A percentile compares a stretch with the other conserved stretches of the same genome.
These are phyloP conservation scores for Monochamus alternatus DNA, from an alignment of 2,888 invertebrate genomes.

Conservation along the genomic window DNA sequence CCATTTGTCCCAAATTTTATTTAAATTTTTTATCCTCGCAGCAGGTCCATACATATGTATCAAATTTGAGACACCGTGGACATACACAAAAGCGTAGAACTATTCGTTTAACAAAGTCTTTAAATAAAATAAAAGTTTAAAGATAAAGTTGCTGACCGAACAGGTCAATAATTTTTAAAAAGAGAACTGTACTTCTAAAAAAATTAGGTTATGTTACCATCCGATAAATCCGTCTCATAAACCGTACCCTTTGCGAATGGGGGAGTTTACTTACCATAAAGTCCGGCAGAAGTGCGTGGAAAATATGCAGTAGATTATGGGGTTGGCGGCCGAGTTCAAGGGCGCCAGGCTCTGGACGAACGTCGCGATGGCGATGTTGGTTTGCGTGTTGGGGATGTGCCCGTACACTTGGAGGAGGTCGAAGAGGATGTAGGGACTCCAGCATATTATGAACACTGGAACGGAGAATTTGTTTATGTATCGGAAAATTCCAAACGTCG, in stretches of 20 bases:
- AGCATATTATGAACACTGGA: slow-evolving; percentile 93
- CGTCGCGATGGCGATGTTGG: slow-evolving; percentile 88
- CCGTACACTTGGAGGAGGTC: slow-evolving; percentile 92
- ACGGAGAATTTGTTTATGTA: slow-evolving; percentile 53
- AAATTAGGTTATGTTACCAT: too few relatives aligned
- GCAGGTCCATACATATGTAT: too few relatives aligned
- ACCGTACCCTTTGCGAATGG: background rate
- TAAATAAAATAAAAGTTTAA: slow-evolving; percentile 1
- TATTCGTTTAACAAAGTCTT: too few relatives aligned
- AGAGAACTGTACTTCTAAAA: background rate
- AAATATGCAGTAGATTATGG: slow-evolving; percentile 94
- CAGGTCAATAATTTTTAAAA: background rate
- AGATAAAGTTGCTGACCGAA: background rate
- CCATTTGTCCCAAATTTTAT: too few relatives aligned
- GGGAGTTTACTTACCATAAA: slow-evolving; percentile 78
- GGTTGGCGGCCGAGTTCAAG: slow-evolving; percentile 94
- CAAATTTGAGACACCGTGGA: too few relatives aligned
- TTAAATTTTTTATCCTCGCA: too few relatives aligned
- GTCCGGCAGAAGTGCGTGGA: slow-evolving; percentile 90
- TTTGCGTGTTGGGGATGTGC: slow-evolving; percentile 84
- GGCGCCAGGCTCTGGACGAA: slow-evolving; percentile 94
- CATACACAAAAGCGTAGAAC: too few relatives aligned
- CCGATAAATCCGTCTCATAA: background rate
- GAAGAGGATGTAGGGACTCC: slow-evolving; percentile 96
- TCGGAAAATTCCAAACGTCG: background rate